Conservation (phyloP, 2,888 invertebrate species). For the Coenonympha glycerion region DNA sequence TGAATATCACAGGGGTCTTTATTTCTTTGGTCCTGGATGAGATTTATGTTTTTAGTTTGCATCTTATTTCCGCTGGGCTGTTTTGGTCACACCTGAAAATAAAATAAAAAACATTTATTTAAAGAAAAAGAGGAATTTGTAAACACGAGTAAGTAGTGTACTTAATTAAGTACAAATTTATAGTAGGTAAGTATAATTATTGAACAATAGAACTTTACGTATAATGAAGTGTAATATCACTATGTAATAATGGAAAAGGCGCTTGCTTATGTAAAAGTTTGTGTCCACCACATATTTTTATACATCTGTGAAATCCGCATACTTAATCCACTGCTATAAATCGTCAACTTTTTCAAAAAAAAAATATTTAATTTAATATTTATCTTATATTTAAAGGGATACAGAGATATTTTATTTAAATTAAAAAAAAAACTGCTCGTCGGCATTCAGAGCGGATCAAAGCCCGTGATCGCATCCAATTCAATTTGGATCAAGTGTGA, state of each 20-base stretch:
- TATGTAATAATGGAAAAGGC: no score
- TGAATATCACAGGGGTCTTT: slow-evolving; percentile 53
- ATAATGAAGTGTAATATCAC: no score
- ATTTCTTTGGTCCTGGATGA: slow-evolving; percentile 69
- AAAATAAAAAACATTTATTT: slow-evolving; percentile 26
- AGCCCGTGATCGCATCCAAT: neutral
- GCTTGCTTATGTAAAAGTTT: no score
- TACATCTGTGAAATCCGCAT: no score
- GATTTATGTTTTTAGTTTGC: slow-evolving; percentile 79
- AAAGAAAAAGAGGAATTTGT: neutral
- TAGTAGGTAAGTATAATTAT: no score
- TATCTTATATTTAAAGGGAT: neutral
- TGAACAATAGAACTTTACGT: no score
- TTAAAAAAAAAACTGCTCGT: neutral
- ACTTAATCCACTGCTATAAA: no score
- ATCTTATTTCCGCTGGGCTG: slow-evolving; percentile 56
- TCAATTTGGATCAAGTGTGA: neutral
- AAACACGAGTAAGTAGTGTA: no score
- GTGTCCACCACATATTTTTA: no score
- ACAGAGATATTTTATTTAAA: neutral
- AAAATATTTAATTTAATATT: neutral
- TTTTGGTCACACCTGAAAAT: slow-evolving; percentile 43
- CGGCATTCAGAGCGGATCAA: neutral
- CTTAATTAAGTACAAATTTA: no score
- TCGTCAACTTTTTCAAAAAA: no score